Conservation (phyloP, 2,113 vertebrate genomes). For the Gavia stellata region DNA sequence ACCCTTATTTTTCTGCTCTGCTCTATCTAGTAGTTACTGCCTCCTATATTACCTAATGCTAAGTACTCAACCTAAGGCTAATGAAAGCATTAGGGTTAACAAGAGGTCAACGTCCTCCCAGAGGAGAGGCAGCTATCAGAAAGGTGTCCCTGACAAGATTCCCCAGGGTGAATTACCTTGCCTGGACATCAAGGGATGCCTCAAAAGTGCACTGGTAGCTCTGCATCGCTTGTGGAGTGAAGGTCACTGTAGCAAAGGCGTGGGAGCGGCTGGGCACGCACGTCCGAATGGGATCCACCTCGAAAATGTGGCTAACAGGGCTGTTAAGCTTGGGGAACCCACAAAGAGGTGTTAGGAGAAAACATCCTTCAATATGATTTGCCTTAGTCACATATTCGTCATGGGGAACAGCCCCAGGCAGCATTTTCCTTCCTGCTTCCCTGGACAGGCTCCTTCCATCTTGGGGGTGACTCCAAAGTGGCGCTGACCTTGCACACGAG, state of each 20-base stretch:
- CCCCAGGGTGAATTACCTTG: conserved; percentile 66
- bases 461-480: not conserved
- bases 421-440: not conserved
- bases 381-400: not conserved
- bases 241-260: conserved; percentile 75
- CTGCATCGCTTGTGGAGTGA: conserved; percentile 79
- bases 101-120: not conserved
- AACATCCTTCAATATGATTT: not conserved
- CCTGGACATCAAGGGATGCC: conserved; percentile 69
- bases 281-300: conserved; percentile 72
- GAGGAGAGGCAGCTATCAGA: not conserved
- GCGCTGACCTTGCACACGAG: not conserved
- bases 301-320: conserved; percentile 71
- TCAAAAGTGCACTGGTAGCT: conserved; percentile 81
- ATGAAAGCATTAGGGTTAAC: not conserved
- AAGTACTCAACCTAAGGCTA: not conserved
- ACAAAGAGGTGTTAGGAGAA: not conserved
- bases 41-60: not conserved
- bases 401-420: not conserved
- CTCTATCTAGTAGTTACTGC: not conserved
- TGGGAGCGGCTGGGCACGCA: conserved; percentile 74
- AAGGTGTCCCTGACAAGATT: not conserved
- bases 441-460: not conserved
- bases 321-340: conserved; percentile 42
- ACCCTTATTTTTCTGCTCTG: not conserved